Conservation (phyloP, 2,113 vertebrate genomes). For the Carassius gibelio region DNA sequence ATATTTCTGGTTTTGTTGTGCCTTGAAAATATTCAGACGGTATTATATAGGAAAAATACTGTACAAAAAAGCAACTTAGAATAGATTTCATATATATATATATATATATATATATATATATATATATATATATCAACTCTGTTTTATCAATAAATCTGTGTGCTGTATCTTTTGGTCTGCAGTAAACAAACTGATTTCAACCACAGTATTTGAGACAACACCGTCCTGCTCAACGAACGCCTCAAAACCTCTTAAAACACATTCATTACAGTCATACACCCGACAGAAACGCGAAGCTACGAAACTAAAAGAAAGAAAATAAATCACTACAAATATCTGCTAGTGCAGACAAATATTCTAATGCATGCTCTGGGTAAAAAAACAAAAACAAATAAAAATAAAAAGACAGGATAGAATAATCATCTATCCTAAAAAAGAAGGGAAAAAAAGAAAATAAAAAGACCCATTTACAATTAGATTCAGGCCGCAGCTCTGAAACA, state of each 20-base stretch:
- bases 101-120: too few relatives aligned
- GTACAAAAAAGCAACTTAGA: conserved; percentile 89
- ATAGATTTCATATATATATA: conserved; percentile 77
- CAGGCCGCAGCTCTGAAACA: conserved; percentile 53
- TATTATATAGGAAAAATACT: conserved; percentile 95
- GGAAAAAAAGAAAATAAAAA: too few relatives aligned
- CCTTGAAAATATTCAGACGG: conserved; percentile 91
- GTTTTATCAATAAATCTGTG: conserved; percentile 83
- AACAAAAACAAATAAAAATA: too few relatives aligned
- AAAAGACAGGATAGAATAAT: conserved; percentile 25
- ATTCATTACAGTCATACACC: conserved; percentile 89
- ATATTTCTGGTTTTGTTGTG: conserved; percentile 76
- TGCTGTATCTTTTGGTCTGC: conserved; percentile 72
- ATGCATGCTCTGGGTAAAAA: conserved; percentile 61
- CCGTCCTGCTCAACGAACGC: conserved; percentile 75
- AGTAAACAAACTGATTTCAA: conserved; percentile 76
- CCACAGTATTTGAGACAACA: conserved; percentile 86
- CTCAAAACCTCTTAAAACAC: conserved; percentile 74
- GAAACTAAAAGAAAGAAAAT: conserved; percentile 53
- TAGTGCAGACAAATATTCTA: conserved; percentile 51
- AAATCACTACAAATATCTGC: conserved; percentile 62
- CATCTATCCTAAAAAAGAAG: conserved; percentile 22
- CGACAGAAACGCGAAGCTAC: conserved; percentile 64
- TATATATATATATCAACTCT: conserved; percentile 89
- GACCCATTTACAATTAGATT: conserved; percentile 53